Percentiles rank a stretch among this genome's conserved stretches.
Evolutionary conservation across 37 sponge, comb jelly and placozoan species (phyloP).

Genomic region (Dysidea cf. avara): DNA sequence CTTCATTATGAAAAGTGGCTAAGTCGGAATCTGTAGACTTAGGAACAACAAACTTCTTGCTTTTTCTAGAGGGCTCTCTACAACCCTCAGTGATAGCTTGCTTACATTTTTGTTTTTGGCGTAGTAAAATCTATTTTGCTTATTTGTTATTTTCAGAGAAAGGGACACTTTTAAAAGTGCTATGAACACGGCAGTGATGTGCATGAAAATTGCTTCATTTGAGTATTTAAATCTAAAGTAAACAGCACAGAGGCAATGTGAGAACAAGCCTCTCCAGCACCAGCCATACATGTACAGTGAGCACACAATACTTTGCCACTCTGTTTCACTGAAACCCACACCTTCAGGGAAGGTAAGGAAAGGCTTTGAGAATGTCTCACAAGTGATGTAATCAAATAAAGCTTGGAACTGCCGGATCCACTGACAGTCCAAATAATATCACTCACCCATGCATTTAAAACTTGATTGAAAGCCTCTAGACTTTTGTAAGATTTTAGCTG

Average conservation of each 20-base stretch:
- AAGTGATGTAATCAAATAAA: background rate
- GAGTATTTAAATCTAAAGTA: constrained; percentile 31
- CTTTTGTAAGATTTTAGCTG: background rate
- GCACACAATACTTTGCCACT: constrained; percentile 39
- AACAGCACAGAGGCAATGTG: constrained; percentile 64
- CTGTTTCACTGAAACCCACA: constrained; percentile 40
- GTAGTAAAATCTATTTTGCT: too few relatives aligned
- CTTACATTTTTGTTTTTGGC: too few relatives aligned
- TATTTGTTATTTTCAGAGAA: background rate
- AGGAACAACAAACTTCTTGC: background rate
- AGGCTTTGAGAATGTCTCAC: constrained; percentile 50
- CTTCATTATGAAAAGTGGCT: constrained; percentile 3
- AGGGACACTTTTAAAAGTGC: constrained; percentile 8
- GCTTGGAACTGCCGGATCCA: background rate
- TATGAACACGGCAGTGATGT: too few relatives aligned
- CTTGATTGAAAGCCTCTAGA: background rate
- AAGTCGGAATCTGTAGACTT: constrained; percentile 22
- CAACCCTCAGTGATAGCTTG: background rate
- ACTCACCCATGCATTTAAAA: background rate
- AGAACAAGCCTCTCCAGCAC: constrained; percentile 64
- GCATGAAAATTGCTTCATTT: background rate
- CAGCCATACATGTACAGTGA: constrained; percentile 61
- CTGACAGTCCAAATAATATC: background rate
- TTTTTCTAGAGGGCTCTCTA: background rate
- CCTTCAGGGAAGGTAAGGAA: constrained; percentile 17